These are phyloP conservation scores for Cyprinodon variegatus DNA, from an alignment of 2,113 vertebrate species.

Conservation along the genomic window DNA sequence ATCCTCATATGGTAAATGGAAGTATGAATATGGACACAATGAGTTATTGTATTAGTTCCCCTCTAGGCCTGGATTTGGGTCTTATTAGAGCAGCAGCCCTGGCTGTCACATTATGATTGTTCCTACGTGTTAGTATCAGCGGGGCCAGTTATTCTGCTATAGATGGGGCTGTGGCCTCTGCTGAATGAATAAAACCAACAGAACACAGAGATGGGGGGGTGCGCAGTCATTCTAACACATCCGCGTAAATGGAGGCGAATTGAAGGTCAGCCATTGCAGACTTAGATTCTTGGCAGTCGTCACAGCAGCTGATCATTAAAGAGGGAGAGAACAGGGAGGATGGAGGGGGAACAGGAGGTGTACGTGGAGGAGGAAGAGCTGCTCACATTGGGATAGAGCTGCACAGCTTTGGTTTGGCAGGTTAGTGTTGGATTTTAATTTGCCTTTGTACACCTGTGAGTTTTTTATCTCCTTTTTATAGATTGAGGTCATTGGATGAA, in stretches of 20 bases:
- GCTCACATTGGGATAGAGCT: conserved; percentile 8
- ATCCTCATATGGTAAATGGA: neutral
- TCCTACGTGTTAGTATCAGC: conserved; percentile 35
- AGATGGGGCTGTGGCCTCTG: conserved; percentile 17
- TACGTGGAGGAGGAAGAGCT: conserved; percentile 30
- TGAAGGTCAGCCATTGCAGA: conserved; percentile 60
- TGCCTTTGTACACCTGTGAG: neutral
- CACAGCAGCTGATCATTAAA: conserved; percentile 46
- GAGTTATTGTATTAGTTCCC: neutral
- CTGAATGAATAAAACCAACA: conserved; percentile 41
- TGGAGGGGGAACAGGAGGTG: conserved; percentile 10
- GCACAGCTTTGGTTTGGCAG: conserved; percentile 32
- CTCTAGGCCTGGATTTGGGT: neutral
- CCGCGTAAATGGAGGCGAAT: conserved; percentile 48
- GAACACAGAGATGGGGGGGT: conserved; percentile 16
- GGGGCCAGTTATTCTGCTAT: conserved; percentile 43
- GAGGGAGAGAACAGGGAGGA: conserved; percentile 10
- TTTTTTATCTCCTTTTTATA: neutral
- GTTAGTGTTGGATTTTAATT: conserved; percentile 19
- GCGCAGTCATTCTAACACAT: conserved; percentile 38
- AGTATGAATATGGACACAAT: neutral
- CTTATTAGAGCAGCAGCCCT: conserved; percentile 2
- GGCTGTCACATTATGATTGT: conserved; percentile 27
- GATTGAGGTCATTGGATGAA: neutral
- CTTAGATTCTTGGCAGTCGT: conserved; percentile 58